Evolutionary conservation across 2,888 invertebrate species (phyloP).

Genomic region (Gisinianus flammeolus): DNA sequence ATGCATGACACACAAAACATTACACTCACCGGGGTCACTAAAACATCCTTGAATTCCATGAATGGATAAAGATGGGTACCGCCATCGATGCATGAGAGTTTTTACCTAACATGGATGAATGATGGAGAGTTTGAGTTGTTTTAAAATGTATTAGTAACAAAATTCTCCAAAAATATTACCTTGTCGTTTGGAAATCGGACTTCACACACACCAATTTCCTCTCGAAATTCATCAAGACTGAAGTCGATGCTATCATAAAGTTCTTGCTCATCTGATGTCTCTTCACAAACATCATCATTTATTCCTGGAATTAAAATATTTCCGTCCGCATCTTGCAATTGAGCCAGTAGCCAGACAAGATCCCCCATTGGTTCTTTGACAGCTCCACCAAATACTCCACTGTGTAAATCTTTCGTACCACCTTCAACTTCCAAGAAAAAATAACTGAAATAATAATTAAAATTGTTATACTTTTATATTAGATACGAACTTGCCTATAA

Average conservation of each 20-base stretch:
- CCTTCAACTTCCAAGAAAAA: no score
- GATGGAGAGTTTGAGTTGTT: background rate
- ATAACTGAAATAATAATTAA: no score
- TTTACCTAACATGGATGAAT: slow-evolving; percentile 65
- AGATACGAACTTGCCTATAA: no score
- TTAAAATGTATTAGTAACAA: background rate
- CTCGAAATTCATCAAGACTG: slow-evolving; percentile 60
- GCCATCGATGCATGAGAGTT: slow-evolving; percentile 93
- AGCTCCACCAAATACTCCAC: slow-evolving; percentile 93
- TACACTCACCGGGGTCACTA: slow-evolving; percentile 43
- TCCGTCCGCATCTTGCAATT: slow-evolving; percentile 83
- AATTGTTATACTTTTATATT: no score
- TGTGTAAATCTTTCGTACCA: slow-evolving; percentile 84
- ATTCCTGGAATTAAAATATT: slow-evolving; percentile 86
- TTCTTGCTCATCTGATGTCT: slow-evolving; percentile 73
- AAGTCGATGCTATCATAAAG: slow-evolving; percentile 86
- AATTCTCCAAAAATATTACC: slow-evolving; percentile 30
- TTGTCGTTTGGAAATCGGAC: slow-evolving; percentile 45
- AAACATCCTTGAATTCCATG: slow-evolving; percentile 86
- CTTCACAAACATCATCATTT: slow-evolving; percentile 79
- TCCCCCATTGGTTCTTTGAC: slow-evolving; percentile 83
- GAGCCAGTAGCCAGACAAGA: slow-evolving; percentile 81
- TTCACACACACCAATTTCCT: slow-evolving; percentile 46
- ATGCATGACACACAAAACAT: no score
- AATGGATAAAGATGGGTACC: slow-evolving; percentile 89